Percentiles rank a stretch among this genome's conserved stretches.
Conservation (phyloP, 2,113 vertebrate species). For the Tetrao urogallus region DNA sequence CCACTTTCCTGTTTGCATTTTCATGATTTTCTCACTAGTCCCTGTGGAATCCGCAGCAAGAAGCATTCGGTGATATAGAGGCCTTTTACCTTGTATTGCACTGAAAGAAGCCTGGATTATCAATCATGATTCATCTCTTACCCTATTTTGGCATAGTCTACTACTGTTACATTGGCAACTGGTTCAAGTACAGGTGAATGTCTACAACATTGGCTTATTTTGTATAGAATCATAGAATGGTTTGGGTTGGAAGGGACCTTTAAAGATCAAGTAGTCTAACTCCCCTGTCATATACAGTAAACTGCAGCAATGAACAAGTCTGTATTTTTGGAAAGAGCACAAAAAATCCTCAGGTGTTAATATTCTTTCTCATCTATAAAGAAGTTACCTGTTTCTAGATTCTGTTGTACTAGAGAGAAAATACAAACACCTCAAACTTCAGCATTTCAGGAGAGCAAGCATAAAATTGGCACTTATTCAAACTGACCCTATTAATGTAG, state of each 20-base stretch:
- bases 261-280: neutral
- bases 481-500: neutral
- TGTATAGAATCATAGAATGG: neutral
- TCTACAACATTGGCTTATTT: conserved; percentile 52
- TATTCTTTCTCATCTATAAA: conserved; percentile 59
- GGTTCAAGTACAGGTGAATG: conserved; percentile 59
- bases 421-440: conserved; percentile 10
- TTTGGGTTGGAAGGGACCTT: neutral
- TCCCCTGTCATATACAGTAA: neutral
- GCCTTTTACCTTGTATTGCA: neutral
- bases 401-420: conserved; percentile 9
- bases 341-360: conserved; percentile 54
- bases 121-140: neutral
- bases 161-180: conserved; percentile 54
- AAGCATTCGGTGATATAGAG: conserved; percentile 10
- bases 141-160: conserved; percentile 36
- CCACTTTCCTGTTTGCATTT: neutral
- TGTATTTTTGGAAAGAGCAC: conserved; percentile 35
- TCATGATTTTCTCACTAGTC: conserved; percentile 7
- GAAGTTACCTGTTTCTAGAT: conserved; percentile 38
- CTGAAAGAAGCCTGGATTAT: neutral
- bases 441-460: conserved; percentile 19
- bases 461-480: neutral
- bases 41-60: conserved; percentile 10
- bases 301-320: conserved; percentile 6